Evolutionary conservation across 2,113 vertebrate species (phyloP), one percentile per base, ranked within the genome.

Genomic region (Apodemus sylvaticus): DNA sequence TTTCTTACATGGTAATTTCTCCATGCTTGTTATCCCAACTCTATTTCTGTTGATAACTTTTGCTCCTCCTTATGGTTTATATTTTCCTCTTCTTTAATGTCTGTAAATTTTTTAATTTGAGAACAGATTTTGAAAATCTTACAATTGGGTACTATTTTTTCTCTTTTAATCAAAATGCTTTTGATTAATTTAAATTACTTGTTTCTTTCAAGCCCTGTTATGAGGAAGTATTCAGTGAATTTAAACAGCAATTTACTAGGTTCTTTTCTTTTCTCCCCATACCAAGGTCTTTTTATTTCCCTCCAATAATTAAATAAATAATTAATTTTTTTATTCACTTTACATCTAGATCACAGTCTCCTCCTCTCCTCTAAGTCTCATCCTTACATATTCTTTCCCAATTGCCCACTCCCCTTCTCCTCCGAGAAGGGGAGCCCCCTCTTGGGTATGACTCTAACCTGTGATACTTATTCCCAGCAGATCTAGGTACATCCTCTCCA

Each of bases 81-180:
- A 48, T 48, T 48, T 48, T 95, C 31, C 82, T 29, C 22, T 62
- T 91, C 22, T 81, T 89, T 89, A 36, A 42, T 77, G n/a, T 6
- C 4, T 81, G 42, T 2, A 81, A 70, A 64, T 26, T 64, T 64
- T 86, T 78, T 92, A 36, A 86, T 74, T 74, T 70, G 0, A 66
- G 55, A 20, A 22, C 58, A 89, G 73, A 77, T 5, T 51, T 76
- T 94, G 36, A 86, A 48, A 86, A 29, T 51, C 86, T 92, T 92
- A 58, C 12, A 71, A 62, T 76, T 34, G 86, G 12, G 68, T 86
- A 82, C 0, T 64, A 53, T 55, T 86, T 86, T 66, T 71, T 60
- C 45, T 77, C 58, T 79, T n/a, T 12, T 58, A 68, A 48, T 68
- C 78, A 96, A 93, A 96, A 68, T 92, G 48, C 2, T 92, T 91